Percentiles rank a stretch among this genome's conserved stretches.
Conservation (phyloP, 2,113 vertebrate genomes). For the Siniperca chuatsi region DNA sequence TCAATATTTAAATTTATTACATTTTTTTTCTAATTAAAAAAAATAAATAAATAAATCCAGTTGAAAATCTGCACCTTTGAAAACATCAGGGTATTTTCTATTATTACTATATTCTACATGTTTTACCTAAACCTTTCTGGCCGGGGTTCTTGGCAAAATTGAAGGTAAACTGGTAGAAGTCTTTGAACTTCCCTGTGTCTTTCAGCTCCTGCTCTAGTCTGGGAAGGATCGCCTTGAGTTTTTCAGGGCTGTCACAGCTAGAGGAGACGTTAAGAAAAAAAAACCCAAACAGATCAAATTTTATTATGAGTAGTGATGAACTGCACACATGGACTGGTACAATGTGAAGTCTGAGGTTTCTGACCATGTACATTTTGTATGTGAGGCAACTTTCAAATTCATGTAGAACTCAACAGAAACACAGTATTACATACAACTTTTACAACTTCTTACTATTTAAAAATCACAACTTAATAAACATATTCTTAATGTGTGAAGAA, state of each 20-base stretch:
- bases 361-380: background rate
- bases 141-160: constrained; percentile 97
- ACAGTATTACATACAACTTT: background rate
- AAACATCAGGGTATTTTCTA: background rate
- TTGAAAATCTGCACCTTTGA: background rate
- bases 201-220: constrained; percentile 94
- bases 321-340: background rate
- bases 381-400: background rate
- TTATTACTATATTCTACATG: background rate
- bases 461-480: background rate
- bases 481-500: background rate
- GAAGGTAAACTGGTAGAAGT: constrained; percentile 98
- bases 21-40: background rate
- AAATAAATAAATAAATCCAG: background rate
- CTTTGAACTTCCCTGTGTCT: constrained; percentile 93
- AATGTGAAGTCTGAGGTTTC: background rate
- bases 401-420: background rate
- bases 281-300: background rate
- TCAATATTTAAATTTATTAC: background rate
- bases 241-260: constrained; percentile 94
- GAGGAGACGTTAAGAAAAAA: constrained; percentile 46
- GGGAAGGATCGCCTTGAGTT: constrained; percentile 90
- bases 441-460: background rate
- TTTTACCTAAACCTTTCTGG: constrained; percentile 95
- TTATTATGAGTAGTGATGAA: background rate